Evolutionary conservation across 2,888 invertebrate species (phyloP).

Genomic region (Sthenelais limicola): DNA sequence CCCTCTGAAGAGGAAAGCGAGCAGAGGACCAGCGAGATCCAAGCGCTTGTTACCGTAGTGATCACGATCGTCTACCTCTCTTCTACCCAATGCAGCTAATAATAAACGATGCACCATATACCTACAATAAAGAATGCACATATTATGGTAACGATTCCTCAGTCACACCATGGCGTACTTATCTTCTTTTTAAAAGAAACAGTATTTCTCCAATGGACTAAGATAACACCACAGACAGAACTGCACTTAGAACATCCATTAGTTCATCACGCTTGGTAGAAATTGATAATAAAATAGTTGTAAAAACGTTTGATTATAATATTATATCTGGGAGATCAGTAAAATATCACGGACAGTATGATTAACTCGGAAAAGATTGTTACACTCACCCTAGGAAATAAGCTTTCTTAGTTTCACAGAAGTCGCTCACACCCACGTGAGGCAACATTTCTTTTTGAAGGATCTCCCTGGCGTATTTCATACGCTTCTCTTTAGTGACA

Average conservation of each 20-base stretch:
- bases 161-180: too few relatives aligned
- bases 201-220: too few relatives aligned
- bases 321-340: too few relatives aligned
- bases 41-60: constrained; percentile 99
- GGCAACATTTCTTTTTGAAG: constrained; percentile 99
- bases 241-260: too few relatives aligned
- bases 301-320: too few relatives aligned
- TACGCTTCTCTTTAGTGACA: constrained; percentile 98
- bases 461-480: constrained; percentile 99
- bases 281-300: too few relatives aligned
- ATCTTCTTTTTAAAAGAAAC: too few relatives aligned
- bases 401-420: constrained; percentile 99
- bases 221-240: too few relatives aligned
- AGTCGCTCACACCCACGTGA: constrained; percentile 99
- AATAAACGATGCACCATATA: constrained; percentile 99
- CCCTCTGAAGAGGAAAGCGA: constrained; percentile 97
- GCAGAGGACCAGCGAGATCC: constrained; percentile 95
- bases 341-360: too few relatives aligned
- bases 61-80: constrained; percentile 99
- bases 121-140: too few relatives aligned
- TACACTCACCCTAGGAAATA: constrained; percentile 86
- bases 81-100: constrained; percentile 88
- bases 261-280: too few relatives aligned
- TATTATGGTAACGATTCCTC: too few relatives aligned
- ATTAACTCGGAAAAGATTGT: not conserved